phyloP scores from a whole-genome alignment of 2,888 invertebrate genomes.

The Noctuana brunneofusca region DNA sequence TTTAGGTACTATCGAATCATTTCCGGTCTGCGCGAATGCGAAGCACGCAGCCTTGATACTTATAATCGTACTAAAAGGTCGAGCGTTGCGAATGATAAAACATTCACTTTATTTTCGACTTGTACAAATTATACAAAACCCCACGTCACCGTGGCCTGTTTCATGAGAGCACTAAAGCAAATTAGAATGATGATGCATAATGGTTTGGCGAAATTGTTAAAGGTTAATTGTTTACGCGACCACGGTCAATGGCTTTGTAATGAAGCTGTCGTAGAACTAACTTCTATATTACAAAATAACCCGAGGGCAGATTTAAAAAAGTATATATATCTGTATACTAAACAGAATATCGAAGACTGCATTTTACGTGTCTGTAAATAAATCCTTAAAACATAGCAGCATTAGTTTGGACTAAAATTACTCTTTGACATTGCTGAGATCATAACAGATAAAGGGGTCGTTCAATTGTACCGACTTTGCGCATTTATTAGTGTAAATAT shows the following conservation, averaged over 20 bases:
- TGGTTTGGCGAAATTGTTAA: neutral
- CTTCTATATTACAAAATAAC: too few species aligned
- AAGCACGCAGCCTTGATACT: slow-evolving; percentile 23
- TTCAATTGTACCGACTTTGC: neutral
- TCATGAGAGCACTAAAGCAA: slow-evolving; percentile 11
- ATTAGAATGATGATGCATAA: slow-evolving; percentile 15
- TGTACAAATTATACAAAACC: slow-evolving; percentile 25
- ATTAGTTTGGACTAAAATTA: neutral
- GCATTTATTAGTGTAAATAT: slow-evolving; percentile 7
- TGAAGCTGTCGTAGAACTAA: neutral
- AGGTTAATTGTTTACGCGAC: neutral
- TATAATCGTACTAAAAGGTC: slow-evolving; percentile 36
- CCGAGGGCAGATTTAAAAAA: too few species aligned
- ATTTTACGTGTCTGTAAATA: too few species aligned
- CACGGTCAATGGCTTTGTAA: neutral
- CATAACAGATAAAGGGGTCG: slow-evolving; percentile 4
- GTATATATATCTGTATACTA: too few species aligned
- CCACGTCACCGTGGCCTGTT: slow-evolving; percentile 5
- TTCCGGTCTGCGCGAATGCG: slow-evolving; percentile 24
- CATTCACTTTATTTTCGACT: slow-evolving; percentile 35
- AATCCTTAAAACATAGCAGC: slow-evolving; percentile 1
- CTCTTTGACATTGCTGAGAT: neutral
- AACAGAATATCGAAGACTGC: too few species aligned
- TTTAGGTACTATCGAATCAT: slow-evolving; percentile 1
- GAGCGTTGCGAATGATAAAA: slow-evolving; percentile 32